Evolutionary conservation across 2,797 vertebrate genomes (phyloP), one percentile per base, ranked within the genome.

Genomic region (Manis pentadactyla): DNA sequence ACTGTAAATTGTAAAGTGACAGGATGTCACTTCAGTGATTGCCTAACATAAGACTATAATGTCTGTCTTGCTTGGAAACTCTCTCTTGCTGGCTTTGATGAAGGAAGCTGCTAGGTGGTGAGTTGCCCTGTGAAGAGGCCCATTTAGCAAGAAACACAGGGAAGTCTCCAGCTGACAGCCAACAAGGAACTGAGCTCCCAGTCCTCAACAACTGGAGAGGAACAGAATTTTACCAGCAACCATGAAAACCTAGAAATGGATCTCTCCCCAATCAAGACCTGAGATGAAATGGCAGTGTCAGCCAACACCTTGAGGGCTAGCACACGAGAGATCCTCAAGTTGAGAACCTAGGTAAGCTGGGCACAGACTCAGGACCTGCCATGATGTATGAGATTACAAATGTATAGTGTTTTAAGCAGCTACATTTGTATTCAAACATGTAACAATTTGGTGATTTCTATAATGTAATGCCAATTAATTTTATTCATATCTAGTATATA

Each of bases 401-500:
- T 18, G 2, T 13, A 39, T 37, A 14, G 18, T 78, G 29, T 71
- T 79, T 91, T 78, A 88, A 89, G 34, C 31, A 61, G 34, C 55
- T 87, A 51, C 18, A n/a, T 66, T 61, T 64, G 18, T 85, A 13
- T 73, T 89, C 66, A 68, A 69, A 42, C 31, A 78, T 37, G 0
- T 78, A 86, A 23, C 29, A 93, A 78, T 57, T 59, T 42, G 53
- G 92, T 73, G 51, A 79, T 87, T 97, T 96, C 66, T 49, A 51
- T 61, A 82, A 79, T 63, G 55, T 79, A 64, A 66, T 79, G 39
- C 21, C 75, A 83, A 88, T 96, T 91, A 78, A 14, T 79, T 90
- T 59, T 82, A 90, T 87, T 92, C 31, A 49, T 73, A 59, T 85
- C 39, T 84, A 90, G 68, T 31, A 77, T 85, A 84, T 84, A 63